Evolutionary conservation across 1,140 invertebrate species (phyloP).

Genomic region (Grapholita molesta): DNA sequence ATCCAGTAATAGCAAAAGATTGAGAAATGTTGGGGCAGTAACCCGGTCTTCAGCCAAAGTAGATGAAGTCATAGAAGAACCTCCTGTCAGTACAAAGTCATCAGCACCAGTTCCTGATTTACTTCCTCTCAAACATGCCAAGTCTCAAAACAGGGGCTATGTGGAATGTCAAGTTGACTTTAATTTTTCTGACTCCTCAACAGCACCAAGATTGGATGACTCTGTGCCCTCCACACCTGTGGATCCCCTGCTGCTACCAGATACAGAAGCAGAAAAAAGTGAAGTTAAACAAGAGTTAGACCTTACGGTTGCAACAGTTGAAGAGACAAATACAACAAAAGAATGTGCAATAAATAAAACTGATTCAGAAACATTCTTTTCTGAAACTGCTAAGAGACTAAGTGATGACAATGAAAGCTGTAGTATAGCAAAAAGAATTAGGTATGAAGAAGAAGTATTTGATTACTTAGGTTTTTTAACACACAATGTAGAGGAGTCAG

Average conservation of each 20-base stretch:
- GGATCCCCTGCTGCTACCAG: constrained; percentile 69
- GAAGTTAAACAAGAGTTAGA: constrained; percentile 67
- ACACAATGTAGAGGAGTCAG: constrained; percentile 36
- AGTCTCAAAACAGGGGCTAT: constrained; percentile 57
- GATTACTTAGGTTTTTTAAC: constrained; percentile 51
- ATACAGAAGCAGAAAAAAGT: constrained; percentile 50
- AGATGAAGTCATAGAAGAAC: constrained; percentile 57
- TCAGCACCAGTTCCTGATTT: constrained; percentile 68
- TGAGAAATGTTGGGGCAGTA: constrained; percentile 81
- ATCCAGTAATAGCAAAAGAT: constrained; percentile 73
- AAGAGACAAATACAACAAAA: constrained; percentile 58
- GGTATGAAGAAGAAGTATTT: constrained; percentile 56
- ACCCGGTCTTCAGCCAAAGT: constrained; percentile 79
- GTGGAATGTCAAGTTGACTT: constrained; percentile 66
- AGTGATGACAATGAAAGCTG: constrained; percentile 54
- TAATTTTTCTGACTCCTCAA: constrained; percentile 66
- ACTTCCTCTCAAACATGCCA: constrained; percentile 64
- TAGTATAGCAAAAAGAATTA: constrained; percentile 54
- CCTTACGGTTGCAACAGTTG: constrained; percentile 65
- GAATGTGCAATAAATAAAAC: constrained; percentile 57
- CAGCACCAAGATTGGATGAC: constrained; percentile 56
- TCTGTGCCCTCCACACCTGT: constrained; percentile 60
- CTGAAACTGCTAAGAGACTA: constrained; percentile 51
- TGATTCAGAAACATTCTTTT: constrained; percentile 45
- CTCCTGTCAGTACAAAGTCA: constrained; percentile 44